phyloP scores from a whole-genome alignment of 2,797 vertebrate genomes.

The Ambastaia sidthimunki region DNA sequence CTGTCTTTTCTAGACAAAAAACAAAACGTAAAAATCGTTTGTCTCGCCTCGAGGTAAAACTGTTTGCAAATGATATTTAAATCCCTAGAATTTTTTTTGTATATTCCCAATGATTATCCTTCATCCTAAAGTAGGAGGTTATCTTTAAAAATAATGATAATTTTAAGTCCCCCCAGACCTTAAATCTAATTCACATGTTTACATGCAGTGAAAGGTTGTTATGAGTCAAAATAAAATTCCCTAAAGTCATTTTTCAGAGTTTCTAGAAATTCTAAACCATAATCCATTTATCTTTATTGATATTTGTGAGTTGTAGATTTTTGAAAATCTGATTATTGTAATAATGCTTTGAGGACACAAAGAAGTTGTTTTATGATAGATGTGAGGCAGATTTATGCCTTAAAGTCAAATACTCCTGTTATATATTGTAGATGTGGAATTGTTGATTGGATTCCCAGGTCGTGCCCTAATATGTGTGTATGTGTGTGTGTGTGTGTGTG shows the following conservation, averaged over 20 bases:
- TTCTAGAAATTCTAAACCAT: not conserved
- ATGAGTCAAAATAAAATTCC: not conserved
- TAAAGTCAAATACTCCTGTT: slow-evolving; percentile 16
- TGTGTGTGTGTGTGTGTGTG: not conserved
- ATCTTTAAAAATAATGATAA: not conserved
- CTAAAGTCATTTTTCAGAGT: not conserved
- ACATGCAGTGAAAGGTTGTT: not conserved
- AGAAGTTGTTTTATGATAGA: not conserved
- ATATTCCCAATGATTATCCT: not conserved
- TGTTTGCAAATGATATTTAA: no score
- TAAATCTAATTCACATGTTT: not conserved
- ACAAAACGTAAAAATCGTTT: no score
- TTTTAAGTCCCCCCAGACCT: not conserved
- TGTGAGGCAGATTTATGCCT: slow-evolving; percentile 6
- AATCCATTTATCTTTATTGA: not conserved
- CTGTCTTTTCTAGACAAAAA: no score
- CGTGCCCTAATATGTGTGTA: slow-evolving; percentile 12
- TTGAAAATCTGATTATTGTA: not conserved
- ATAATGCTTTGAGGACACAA: not conserved
- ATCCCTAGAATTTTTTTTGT: no score
- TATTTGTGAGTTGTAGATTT: not conserved
- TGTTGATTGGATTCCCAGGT: slow-evolving; percentile 2
- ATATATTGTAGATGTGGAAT: slow-evolving; percentile 19
- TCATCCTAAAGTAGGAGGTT: not conserved
- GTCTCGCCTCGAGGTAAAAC: no score